phyloP scores from a whole-genome alignment of 2,888 invertebrate species.

The Augiades crinisus region DNA sequence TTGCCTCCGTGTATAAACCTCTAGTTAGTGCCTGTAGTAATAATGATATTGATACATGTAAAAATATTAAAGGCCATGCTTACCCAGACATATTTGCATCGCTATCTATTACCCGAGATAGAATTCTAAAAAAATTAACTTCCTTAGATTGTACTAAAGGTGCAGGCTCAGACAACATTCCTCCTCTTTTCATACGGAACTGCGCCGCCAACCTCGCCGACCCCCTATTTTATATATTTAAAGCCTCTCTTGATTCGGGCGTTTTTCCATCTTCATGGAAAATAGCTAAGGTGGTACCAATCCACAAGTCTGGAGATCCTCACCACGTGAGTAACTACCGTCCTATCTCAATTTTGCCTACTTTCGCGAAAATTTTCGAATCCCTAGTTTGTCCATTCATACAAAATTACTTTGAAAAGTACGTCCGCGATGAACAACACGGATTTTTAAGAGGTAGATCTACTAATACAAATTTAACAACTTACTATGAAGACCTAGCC shows the following conservation, averaged over 20 bases:
- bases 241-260: slow-evolving; percentile 24
- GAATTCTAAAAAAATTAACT: not conserved
- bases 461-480: slow-evolving; percentile 24
- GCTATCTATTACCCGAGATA: not conserved
- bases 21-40: not conserved
- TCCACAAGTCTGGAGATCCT: slow-evolving; percentile 27
- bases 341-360: slow-evolving; percentile 26
- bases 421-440: slow-evolving; percentile 25
- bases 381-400: slow-evolving; percentile 27
- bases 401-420: slow-evolving; percentile 22
- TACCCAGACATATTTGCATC: not conserved
- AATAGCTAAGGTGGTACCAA: slow-evolving; percentile 27
- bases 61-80: too few relatives aligned
- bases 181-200: not conserved
- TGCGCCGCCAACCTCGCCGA: not conserved
- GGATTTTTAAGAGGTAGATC: slow-evolving; percentile 30
- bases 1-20: not conserved
- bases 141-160: not conserved
- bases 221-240: slow-evolving; percentile 21
- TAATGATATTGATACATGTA: too few relatives aligned
- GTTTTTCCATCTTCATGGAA: slow-evolving; percentile 29
- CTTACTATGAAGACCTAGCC: not conserved
- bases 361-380: slow-evolving; percentile 28
- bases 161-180: not conserved
- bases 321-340: slow-evolving; percentile 24